Evolutionary conservation across 2,113 vertebrate species (phyloP).

Genomic region (Pollimyrus isidori): DNA sequence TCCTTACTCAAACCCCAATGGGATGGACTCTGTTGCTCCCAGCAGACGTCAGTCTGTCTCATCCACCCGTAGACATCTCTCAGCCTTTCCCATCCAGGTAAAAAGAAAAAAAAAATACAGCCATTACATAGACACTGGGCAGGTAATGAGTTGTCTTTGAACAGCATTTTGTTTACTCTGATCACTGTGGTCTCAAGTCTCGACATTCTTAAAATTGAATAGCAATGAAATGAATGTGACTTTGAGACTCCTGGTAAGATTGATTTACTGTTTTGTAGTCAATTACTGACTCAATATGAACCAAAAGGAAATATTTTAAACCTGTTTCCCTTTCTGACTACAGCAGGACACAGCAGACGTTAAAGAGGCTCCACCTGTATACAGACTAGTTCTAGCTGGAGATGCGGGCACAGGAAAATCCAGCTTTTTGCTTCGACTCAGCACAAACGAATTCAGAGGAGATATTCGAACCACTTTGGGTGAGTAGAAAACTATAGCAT

Average conservation of each 20-base stretch:
- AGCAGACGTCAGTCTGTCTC: slow-evolving; percentile 33
- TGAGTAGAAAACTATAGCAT: slow-evolving; percentile 24
- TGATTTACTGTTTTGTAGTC: neutral
- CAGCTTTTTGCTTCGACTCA: slow-evolving; percentile 62
- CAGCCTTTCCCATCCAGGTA: slow-evolving; percentile 25
- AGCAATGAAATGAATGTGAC: neutral
- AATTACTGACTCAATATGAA: neutral
- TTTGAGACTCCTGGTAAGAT: neutral
- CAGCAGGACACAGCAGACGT: slow-evolving; percentile 9
- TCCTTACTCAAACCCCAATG: slow-evolving; percentile 3
- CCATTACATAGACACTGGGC: neutral
- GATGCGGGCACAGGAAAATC: slow-evolving; percentile 61
- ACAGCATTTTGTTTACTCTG: neutral
- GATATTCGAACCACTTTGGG: slow-evolving; percentile 59
- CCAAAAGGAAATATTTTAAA: neutral
- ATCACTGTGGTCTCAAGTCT: neutral
- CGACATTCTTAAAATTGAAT: neutral
- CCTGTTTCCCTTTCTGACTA: neutral
- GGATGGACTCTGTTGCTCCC: slow-evolving; percentile 9
- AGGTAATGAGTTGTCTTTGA: neutral
- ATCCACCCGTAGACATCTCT: slow-evolving; percentile 32
- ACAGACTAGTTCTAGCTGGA: slow-evolving; percentile 57
- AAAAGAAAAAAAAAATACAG: neutral
- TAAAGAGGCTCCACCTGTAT: slow-evolving; percentile 34
- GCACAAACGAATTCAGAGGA: slow-evolving; percentile 55